Conservation (phyloP, 2,888 invertebrate species). For the Melinopterus prodromus region DNA sequence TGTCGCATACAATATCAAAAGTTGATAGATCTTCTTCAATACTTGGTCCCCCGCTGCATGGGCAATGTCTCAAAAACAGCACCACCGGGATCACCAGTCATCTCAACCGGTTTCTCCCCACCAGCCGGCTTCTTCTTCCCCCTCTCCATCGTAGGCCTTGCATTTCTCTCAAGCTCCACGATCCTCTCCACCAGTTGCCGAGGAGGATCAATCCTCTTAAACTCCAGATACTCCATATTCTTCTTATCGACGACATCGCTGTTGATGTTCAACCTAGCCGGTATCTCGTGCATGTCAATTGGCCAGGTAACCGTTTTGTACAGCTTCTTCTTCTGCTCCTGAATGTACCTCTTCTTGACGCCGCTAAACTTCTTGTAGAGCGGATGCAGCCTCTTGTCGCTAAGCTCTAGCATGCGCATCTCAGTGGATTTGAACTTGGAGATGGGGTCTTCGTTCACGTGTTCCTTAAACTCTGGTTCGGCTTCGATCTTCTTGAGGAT, state of each 20-base stretch:
- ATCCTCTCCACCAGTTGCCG: slow-evolving; percentile 49
- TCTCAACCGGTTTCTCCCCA: slow-evolving; percentile 22
- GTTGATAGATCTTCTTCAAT: background rate
- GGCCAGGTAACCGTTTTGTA: slow-evolving; percentile 51
- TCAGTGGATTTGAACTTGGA: slow-evolving; percentile 52
- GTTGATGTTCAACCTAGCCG: slow-evolving; percentile 50
- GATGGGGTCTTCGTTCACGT: slow-evolving; percentile 50
- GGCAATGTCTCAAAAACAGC: slow-evolving; percentile 38
- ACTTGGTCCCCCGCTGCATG: slow-evolving; percentile 31
- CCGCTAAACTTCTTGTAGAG: slow-evolving; percentile 49
- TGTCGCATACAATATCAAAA: background rate
- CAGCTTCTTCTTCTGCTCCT: slow-evolving; percentile 25
- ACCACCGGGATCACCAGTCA: background rate
- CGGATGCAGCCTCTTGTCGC: slow-evolving; percentile 54
- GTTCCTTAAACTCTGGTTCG: slow-evolving; percentile 49
- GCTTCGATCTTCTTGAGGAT: slow-evolving; percentile 51
- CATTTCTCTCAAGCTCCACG: slow-evolving; percentile 50
- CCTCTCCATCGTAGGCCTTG: slow-evolving; percentile 40
- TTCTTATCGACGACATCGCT: slow-evolving; percentile 52
- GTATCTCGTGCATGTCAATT: slow-evolving; percentile 48
- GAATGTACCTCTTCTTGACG: slow-evolving; percentile 30
- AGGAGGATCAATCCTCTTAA: slow-evolving; percentile 54
- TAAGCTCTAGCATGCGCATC: slow-evolving; percentile 51
- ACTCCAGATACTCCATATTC: slow-evolving; percentile 51
- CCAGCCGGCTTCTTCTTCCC: slow-evolving; percentile 16